Percentiles rank a stretch among this genome's conserved stretches.
These are phyloP conservation scores for Pseudocheirus occidentalis DNA, from an alignment of 2,797 vertebrate species.

Conservation along the genomic window DNA sequence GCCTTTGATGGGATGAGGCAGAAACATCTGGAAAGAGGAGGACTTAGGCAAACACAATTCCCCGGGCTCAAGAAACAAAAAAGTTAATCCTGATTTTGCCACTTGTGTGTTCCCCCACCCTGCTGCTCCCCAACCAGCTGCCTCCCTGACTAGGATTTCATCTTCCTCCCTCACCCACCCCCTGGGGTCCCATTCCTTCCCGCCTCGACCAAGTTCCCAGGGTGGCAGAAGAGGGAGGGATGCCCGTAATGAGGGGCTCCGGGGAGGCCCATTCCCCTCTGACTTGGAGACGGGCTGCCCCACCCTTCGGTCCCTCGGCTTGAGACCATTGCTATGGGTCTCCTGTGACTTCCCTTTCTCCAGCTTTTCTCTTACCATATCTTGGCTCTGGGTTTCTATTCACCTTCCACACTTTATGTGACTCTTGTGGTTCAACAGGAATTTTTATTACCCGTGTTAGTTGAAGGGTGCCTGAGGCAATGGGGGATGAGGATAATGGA, in stretches of 20 bases:
- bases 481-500: background rate
- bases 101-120: conserved; percentile 81
- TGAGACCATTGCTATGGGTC: background rate
- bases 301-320: background rate
- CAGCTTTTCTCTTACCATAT: background rate
- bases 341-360: background rate
- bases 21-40: conserved; percentile 86
- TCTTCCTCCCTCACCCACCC: conserved; percentile 43
- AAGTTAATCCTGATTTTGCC: conserved; percentile 78
- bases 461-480: background rate
- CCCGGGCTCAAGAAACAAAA: conserved; percentile 75
- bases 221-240: background rate
- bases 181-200: background rate
- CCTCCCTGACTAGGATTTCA: conserved; percentile 37
- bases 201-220: background rate
- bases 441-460: background rate
- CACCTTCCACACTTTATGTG: background rate
- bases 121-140: conserved; percentile 17
- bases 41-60: conserved; percentile 81
- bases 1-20: conserved; percentile 83
- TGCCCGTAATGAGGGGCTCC: background rate
- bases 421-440: background rate
- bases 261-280: background rate
- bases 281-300: background rate
- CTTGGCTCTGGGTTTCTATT: background rate